Percentiles rank a stretch among this genome's conserved stretches.
phyloP scores from a whole-genome alignment of 2,797 vertebrate genomes.

The Lacerta bilineata region DNA sequence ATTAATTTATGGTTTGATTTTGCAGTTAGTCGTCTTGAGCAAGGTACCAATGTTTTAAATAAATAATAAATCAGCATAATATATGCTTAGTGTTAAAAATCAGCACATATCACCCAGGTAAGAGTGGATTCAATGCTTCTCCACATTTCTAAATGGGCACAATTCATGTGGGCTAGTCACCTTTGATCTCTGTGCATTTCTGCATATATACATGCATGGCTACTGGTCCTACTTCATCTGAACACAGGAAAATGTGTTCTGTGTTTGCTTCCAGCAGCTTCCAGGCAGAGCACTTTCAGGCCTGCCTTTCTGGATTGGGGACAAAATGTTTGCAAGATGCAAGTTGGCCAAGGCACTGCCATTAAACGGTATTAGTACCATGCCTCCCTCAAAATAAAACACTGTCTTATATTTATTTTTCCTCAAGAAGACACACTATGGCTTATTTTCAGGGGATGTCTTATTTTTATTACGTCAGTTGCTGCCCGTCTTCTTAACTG shows the following conservation, averaged over 20 bases:
- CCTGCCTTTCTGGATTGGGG: neutral
- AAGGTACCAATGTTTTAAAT: too few relatives aligned
- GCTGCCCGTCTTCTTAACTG: too few relatives aligned
- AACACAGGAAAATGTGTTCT: neutral
- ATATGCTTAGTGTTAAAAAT: neutral
- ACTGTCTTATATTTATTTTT: too few relatives aligned
- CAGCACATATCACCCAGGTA: neutral
- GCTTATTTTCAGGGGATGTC: too few relatives aligned
- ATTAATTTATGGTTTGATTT: too few relatives aligned
- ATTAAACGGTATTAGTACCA: neutral
- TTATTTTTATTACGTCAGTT: too few relatives aligned
- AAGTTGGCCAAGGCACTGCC: neutral
- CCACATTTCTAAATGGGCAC: neutral
- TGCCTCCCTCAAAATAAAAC: too few relatives aligned
- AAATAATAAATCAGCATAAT: neutral
- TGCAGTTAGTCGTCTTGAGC: too few relatives aligned
- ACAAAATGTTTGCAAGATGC: neutral
- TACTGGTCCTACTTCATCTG: neutral
- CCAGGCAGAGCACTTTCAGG: neutral
- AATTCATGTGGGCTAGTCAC: neutral
- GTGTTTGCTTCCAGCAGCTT: neutral
- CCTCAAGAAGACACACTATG: too few relatives aligned
- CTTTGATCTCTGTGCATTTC: neutral
- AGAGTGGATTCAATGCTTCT: neutral
- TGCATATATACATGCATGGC: neutral